phyloP scores from a whole-genome alignment of 1,140 invertebrate species.

The Holcopasites calliopsidis region DNA sequence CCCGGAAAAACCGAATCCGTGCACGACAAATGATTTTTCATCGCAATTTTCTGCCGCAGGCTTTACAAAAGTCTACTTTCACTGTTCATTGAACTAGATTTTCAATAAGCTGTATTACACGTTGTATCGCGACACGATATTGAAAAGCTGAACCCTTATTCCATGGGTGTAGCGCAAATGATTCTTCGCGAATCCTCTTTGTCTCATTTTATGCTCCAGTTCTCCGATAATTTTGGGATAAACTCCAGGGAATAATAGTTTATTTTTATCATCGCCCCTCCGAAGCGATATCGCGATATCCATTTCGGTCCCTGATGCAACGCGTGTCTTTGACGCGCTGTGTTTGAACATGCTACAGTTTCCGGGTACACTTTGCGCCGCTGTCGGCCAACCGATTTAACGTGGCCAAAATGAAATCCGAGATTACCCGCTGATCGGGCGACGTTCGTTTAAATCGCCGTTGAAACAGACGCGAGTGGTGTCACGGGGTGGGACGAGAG shows the following conservation, averaged over 20 bases:
- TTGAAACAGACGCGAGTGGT: constrained; percentile 38
- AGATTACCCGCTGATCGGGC: constrained; percentile 64
- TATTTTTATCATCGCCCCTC: neutral
- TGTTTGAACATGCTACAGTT: constrained; percentile 27
- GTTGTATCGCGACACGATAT: no score
- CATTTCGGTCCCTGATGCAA: constrained; percentile 2
- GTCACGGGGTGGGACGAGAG: neutral
- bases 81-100: neutral
- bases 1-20: neutral
- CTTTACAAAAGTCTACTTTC: neutral
- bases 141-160: no score
- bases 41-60: neutral
- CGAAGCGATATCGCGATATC: neutral
- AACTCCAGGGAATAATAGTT: no score
- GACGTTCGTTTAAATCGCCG: constrained; percentile 60
- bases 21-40: neutral
- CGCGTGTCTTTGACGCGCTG: neutral
- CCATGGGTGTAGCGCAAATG: no score
- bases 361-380: constrained; percentile 24
- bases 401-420: constrained; percentile 68
- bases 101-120: no score
- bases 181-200: no score
- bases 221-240: no score
- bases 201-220: no score
- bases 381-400: constrained; percentile 61